Evolutionary conservation across 1,140 invertebrate species (phyloP).

Genomic region (Cydia fagiglandana): DNA sequence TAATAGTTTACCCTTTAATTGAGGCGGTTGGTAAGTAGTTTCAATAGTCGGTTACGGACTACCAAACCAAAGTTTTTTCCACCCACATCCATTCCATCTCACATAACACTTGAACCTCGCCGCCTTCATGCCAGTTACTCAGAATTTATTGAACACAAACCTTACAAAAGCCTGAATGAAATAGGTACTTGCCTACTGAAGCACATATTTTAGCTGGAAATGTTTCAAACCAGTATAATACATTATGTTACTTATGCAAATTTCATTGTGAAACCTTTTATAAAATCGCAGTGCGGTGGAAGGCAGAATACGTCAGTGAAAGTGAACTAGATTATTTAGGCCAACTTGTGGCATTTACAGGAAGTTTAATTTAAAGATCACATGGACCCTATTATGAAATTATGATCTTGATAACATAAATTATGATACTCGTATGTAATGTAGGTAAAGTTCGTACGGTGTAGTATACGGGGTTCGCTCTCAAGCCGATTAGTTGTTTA

Average conservation of each 20-base stretch:
- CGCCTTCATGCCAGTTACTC: not conserved
- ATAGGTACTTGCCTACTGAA: not conserved
- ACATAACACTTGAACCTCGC: not conserved
- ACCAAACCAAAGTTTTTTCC: no score
- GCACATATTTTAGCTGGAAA: not conserved
- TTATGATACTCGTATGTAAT: no score
- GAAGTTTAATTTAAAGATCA: not conserved
- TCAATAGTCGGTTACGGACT: no score
- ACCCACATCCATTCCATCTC: not conserved
- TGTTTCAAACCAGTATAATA: not conserved
- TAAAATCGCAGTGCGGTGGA: not conserved
- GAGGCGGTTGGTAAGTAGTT: no score
- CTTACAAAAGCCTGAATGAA: not conserved
- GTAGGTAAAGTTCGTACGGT: no score
- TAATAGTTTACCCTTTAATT: no score
- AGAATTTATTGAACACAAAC: not conserved
- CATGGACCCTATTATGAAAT: no score
- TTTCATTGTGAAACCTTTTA: not conserved
- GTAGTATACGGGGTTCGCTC: no score
- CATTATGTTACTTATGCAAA: not conserved
- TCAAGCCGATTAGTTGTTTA: no score
- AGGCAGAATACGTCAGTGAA: not conserved
- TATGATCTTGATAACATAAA: no score
- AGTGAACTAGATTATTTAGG: slow-evolving; percentile 3
- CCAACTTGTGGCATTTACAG: not conserved